Percentiles rank a stretch among this genome's conserved stretches.
Evolutionary conservation across 2,113 vertebrate genomes (phyloP).

Genomic region (Trogon melanurus): DNA sequence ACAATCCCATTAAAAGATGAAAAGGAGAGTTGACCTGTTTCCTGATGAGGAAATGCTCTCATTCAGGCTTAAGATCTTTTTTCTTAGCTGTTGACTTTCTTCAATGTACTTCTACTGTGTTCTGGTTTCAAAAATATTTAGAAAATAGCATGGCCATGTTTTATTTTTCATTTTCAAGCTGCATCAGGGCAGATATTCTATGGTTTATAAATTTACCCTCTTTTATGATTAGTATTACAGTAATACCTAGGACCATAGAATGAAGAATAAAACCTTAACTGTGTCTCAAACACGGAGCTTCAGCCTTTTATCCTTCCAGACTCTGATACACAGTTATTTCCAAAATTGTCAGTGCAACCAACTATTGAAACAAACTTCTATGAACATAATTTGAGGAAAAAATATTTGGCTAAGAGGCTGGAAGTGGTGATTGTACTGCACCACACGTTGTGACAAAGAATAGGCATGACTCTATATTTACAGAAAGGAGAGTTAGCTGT

Average conservation of each 20-base stretch:
- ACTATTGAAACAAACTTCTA: background rate
- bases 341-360: background rate
- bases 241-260: background rate
- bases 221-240: background rate
- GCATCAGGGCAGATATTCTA: background rate
- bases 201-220: background rate
- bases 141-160: background rate
- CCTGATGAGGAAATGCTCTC: background rate
- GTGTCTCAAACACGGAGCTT: background rate
- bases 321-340: background rate
- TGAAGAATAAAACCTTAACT: background rate
- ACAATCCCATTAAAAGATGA: slow-evolving; percentile 17
- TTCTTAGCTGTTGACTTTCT: background rate
- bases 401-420: background rate
- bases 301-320: background rate
- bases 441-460: fast-evolving
- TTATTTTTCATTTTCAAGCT: background rate
- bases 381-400: background rate
- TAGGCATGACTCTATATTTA: background rate
- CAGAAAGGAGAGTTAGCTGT: background rate
- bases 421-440: background rate
- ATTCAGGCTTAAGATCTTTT: background rate
- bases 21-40: slow-evolving; percentile 1
- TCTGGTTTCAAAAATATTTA: background rate
- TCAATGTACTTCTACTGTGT: background rate